A percentile compares a stretch with the other conserved stretches of the same genome.
Conservation (phyloP, 2,888 invertebrate species). For the Ochropleura leucogaster region DNA sequence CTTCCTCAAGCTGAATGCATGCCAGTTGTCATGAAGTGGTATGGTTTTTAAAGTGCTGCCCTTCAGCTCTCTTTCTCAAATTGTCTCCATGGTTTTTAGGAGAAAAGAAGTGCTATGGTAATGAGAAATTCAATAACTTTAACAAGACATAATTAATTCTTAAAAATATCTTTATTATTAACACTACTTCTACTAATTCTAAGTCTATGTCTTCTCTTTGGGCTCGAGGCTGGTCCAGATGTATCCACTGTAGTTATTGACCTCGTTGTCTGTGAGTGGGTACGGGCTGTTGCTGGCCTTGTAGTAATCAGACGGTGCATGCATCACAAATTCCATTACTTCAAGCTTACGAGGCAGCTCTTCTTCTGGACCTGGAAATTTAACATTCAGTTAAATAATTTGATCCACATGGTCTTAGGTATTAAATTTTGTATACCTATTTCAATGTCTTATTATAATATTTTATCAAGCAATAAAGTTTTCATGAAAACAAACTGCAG, state of each 20-base stretch:
- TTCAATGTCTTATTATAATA: not conserved
- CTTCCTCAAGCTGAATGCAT: too few relatives aligned
- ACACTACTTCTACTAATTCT: constrained; percentile 1
- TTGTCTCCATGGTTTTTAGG: too few relatives aligned
- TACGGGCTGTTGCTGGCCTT: constrained; percentile 94
- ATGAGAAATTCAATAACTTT: not conserved
- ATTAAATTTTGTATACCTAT: too few relatives aligned
- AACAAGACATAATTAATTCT: not conserved
- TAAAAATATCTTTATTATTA: constrained; percentile 52
- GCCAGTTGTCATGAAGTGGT: too few relatives aligned
- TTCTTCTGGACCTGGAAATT: constrained; percentile 95
- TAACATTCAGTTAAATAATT: not conserved
- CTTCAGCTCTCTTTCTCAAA: too few relatives aligned
- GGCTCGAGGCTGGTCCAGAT: constrained; percentile 92
- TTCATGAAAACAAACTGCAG: too few relatives aligned
- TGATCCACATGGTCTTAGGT: too few relatives aligned
- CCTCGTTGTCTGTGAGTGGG: constrained; percentile 89
- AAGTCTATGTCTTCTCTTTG: constrained; percentile 77
- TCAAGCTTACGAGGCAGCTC: constrained; percentile 96
- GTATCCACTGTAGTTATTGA: constrained; percentile 89
- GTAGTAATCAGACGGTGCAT: constrained; percentile 97
- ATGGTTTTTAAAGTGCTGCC: too few relatives aligned
- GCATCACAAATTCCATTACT: constrained; percentile 97
- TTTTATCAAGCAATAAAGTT: not conserved
- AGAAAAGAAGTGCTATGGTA: not conserved